phyloP scores from a whole-genome alignment of 2,888 invertebrate species.

The Ypsolopha sequella region DNA sequence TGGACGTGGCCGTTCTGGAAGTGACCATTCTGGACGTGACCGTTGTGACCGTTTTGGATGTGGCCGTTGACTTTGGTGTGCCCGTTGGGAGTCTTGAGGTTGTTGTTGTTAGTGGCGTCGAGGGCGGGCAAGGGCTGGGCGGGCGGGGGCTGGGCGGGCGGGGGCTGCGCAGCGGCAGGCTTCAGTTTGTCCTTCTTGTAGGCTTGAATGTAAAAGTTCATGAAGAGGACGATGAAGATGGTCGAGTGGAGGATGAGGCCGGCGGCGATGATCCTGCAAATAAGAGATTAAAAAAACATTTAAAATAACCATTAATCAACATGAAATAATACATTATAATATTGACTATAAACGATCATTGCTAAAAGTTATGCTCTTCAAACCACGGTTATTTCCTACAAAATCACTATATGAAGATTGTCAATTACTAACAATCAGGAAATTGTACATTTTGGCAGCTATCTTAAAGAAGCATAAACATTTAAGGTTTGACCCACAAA shows the following conservation, averaged over 20 bases:
- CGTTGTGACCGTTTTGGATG: constrained; percentile 14
- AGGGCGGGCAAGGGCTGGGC: background rate
- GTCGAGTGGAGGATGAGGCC: constrained; percentile 83
- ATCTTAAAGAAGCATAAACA: no score
- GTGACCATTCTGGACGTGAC: background rate
- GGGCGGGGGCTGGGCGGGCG: no score
- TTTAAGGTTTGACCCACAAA: no score
- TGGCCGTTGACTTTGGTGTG: constrained; percentile 20
- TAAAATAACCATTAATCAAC: no score
- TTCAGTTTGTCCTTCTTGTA: constrained; percentile 66
- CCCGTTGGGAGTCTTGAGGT: constrained; percentile 20
- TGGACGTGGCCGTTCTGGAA: constrained; percentile 20
- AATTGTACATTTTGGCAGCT: no score
- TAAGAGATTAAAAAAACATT: no score
- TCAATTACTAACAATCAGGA: no score
- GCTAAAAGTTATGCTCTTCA: no score
- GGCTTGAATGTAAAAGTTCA: constrained; percentile 90
- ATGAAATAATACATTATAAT: no score
- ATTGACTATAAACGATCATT: no score
- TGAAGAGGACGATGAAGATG: constrained; percentile 92
- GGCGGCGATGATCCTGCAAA: constrained; percentile 73
- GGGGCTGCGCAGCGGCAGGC: constrained; percentile 8
- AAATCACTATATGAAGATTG: no score
- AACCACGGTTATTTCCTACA: no score
- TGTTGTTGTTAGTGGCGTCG: constrained; percentile 30